A percentile compares a stretch with the other conserved stretches of the same genome.
phyloP scores from a whole-genome alignment of 2,888 invertebrate species.

The Choristoneura rosaceana region DNA sequence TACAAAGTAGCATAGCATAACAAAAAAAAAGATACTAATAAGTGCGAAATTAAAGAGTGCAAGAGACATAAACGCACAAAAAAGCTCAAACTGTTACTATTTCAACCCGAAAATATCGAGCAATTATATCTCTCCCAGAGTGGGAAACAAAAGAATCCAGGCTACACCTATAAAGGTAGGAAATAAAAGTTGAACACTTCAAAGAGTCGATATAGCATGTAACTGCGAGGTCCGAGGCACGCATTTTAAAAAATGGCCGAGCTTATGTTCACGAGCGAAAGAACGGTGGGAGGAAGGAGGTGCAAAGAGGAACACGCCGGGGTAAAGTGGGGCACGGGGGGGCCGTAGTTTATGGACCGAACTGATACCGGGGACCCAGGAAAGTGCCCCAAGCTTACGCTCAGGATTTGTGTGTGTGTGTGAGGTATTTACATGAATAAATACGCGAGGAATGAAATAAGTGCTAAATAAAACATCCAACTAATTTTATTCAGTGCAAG shows the following conservation, averaged over 20 bases:
- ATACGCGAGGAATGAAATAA: conserved; percentile 55
- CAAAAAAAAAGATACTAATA: too few species aligned
- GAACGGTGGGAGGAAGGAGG: conserved; percentile 65
- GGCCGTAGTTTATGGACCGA: conserved; percentile 80
- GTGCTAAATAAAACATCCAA: conserved; percentile 38
- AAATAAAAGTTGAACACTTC: conserved; percentile 68
- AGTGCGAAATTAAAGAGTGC: too few species aligned
- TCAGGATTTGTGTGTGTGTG: conserved; percentile 79
- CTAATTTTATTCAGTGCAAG: neutral
- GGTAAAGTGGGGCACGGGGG: conserved; percentile 46
- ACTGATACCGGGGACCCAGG: conserved; percentile 80
- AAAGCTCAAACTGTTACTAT: conserved; percentile 14
- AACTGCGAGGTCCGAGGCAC: conserved; percentile 71
- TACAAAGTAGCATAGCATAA: too few species aligned
- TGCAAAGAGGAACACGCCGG: conserved; percentile 49
- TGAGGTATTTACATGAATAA: conserved; percentile 75
- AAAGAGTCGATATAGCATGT: conserved; percentile 71
- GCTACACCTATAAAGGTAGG: conserved; percentile 50
- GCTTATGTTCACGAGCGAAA: conserved; percentile 72
- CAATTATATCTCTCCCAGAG: conserved; percentile 37
- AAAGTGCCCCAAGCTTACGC: conserved; percentile 79
- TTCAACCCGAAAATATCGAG: conserved; percentile 6
- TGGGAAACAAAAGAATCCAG: conserved; percentile 57
- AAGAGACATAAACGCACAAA: neutral
- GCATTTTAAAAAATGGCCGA: conserved; percentile 81